These are phyloP conservation scores for Athene noctua DNA, from an alignment of 2,113 vertebrate genomes.

Conservation along the genomic window DNA sequence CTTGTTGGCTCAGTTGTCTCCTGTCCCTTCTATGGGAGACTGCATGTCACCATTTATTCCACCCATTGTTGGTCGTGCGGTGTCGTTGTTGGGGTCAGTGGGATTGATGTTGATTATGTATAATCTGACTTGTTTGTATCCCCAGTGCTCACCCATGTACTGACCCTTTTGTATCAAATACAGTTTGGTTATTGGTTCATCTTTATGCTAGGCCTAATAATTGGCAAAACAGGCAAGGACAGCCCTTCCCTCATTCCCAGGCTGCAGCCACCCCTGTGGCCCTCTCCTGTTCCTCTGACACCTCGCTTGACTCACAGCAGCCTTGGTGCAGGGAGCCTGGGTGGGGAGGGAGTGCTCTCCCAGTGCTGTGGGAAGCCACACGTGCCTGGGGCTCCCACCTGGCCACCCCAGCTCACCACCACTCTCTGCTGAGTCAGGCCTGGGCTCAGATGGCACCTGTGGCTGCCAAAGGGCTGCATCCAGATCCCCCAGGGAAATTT, in stretches of 20 bases:
- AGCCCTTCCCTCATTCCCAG: background rate
- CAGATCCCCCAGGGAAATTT: background rate
- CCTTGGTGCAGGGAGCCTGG: fast-evolving
- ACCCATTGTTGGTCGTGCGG: too few species aligned
- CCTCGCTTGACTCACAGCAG: background rate
- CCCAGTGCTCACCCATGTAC: too few species aligned
- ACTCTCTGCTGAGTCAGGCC: background rate
- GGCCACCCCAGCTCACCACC: background rate
- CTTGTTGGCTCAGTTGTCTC: too few species aligned
- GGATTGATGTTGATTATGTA: too few species aligned
- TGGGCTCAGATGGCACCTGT: fast-evolving
- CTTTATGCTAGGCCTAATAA: too few species aligned
- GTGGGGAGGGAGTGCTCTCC: background rate
- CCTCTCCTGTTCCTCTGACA: too few species aligned
- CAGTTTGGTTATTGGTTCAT: too few species aligned
- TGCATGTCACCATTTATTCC: too few species aligned
- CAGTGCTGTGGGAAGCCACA: background rate
- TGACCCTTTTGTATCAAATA: too few species aligned
- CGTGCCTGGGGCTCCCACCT: background rate
- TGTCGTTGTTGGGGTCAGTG: too few species aligned
- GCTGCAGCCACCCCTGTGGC: background rate
- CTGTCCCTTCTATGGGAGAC: too few species aligned
- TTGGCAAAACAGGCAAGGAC: background rate
- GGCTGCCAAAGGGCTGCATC: background rate
- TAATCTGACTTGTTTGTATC: too few species aligned